phyloP scores from a whole-genome alignment of 1,140 invertebrate species.

The Cydia pomonella region DNA sequence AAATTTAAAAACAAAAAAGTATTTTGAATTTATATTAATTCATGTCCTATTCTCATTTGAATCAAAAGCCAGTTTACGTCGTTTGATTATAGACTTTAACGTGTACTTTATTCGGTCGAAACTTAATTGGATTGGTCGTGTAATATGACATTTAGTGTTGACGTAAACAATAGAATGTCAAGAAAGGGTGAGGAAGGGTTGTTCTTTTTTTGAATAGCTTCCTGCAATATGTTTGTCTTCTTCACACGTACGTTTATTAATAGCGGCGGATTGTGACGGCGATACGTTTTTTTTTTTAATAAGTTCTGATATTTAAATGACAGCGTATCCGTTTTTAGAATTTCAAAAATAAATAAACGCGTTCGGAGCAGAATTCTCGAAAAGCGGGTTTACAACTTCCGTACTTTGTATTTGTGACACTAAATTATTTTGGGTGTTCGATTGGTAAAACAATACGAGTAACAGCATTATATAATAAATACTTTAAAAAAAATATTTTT shows the following conservation, averaged over 20 bases:
- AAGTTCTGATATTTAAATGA: constrained; percentile 77
- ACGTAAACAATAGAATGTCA: constrained; percentile 69
- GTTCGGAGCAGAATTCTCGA: constrained; percentile 57
- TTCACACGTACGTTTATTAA: constrained; percentile 41
- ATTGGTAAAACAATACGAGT: not conserved
- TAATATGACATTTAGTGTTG: constrained; percentile 54
- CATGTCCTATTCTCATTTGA: constrained; percentile 40
- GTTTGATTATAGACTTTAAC: constrained; percentile 54
- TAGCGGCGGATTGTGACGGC: constrained; percentile 43
- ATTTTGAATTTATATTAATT: constrained; percentile 62
- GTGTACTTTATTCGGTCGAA: constrained; percentile 40
- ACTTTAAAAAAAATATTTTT: not conserved
- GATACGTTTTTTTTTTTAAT: constrained; percentile 61
- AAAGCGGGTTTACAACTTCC: constrained; percentile 73
- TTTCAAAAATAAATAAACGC: constrained; percentile 69
- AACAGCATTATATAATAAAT: not conserved
- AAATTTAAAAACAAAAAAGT: constrained; percentile 54
- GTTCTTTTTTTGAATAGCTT: constrained; percentile 76
- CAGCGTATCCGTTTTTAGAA: constrained; percentile 76
- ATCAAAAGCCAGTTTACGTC: constrained; percentile 35
- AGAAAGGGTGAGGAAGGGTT: constrained; percentile 76
- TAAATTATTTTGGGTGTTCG: not conserved
- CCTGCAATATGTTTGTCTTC: constrained; percentile 60
- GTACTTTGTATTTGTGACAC: constrained; percentile 52
- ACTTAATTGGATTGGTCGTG: constrained; percentile 42